A percentile compares a stretch with the other conserved stretches of the same genome.
Evolutionary conservation across 2,888 invertebrate species (phyloP).

Genomic region (Hypsopygia costalis): DNA sequence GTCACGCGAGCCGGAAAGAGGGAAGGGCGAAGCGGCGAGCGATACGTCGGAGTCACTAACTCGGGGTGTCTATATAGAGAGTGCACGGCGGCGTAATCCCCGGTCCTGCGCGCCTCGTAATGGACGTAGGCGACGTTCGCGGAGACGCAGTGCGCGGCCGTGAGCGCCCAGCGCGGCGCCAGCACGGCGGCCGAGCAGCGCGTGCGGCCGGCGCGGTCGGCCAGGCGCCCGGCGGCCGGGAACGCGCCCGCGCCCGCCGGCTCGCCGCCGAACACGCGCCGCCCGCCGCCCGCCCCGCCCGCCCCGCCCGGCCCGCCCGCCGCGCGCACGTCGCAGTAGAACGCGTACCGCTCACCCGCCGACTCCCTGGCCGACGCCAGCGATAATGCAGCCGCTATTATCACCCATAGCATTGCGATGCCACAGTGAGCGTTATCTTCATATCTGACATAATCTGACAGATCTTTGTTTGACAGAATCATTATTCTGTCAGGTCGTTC

Average conservation of each 20-base stretch:
- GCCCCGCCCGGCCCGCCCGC: constrained; percentile 5
- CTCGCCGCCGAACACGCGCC: constrained; percentile 58
- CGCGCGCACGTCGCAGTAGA: constrained; percentile 33
- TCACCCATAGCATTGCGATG: not conserved
- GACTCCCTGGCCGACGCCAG: constrained; percentile 11
- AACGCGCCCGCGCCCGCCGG: constrained; percentile 29
- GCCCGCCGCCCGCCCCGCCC: constrained; percentile 20
- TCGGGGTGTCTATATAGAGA: constrained; percentile 55
- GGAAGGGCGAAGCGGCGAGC: not conserved
- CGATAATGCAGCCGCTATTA: constrained; percentile 11
- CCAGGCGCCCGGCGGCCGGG: constrained; percentile 46
- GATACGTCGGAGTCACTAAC: constrained; percentile 20
- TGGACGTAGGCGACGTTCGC: constrained; percentile 47
- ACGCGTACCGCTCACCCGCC: constrained; percentile 26
- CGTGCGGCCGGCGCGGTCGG: constrained; percentile 50
- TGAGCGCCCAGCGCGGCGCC: constrained; percentile 55
- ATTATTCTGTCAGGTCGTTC: no score
- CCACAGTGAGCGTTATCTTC: no score
- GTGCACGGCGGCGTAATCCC: constrained; percentile 37
- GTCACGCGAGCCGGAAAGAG: not conserved
- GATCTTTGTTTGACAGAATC: no score
- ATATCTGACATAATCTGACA: no score
- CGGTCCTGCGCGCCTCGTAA: constrained; percentile 45
- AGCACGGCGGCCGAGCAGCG: constrained; percentile 55
- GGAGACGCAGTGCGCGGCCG: constrained; percentile 63